Conservation (phyloP, 2,113 vertebrate genomes). For the Delphinus delphis region DNA sequence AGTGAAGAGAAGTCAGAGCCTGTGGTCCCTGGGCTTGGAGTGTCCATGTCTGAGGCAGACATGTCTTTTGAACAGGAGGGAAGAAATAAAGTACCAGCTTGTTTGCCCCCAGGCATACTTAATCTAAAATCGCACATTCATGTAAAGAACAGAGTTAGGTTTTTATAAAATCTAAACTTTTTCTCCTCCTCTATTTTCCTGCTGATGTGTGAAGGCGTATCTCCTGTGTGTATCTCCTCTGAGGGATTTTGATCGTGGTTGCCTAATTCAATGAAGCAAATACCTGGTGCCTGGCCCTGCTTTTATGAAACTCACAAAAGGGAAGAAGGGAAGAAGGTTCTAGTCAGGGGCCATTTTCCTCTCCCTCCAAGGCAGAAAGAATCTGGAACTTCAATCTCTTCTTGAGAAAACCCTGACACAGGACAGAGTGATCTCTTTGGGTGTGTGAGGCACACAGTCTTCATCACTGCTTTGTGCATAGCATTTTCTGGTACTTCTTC, state of each 20-base stretch:
- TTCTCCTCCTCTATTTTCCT: neutral
- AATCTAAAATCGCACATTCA: neutral
- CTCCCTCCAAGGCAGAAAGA: neutral
- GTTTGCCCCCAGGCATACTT: neutral
- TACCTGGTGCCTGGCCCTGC: fast-evolving
- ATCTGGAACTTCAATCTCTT: neutral
- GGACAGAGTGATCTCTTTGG: neutral
- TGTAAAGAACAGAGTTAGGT: neutral
- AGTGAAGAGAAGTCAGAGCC: neutral
- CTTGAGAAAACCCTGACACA: neutral
- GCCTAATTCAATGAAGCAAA: neutral
- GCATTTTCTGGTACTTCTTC: slow-evolving; percentile 29
- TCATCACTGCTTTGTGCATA: neutral
- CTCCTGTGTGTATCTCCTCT: neutral
- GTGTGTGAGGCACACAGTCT: neutral
- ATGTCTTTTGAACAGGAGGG: neutral
- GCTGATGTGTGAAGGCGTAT: fast-evolving
- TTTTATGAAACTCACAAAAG: neutral
- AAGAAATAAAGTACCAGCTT: neutral
- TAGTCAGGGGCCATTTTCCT: neutral
- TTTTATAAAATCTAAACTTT: neutral
- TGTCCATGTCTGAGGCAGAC: neutral
- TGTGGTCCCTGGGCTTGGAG: neutral
- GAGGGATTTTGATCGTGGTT: neutral
- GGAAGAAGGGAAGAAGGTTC: neutral